These are phyloP conservation scores for Spodoptera littoralis DNA, from an alignment of 2,888 invertebrate species.

Conservation along the genomic window DNA sequence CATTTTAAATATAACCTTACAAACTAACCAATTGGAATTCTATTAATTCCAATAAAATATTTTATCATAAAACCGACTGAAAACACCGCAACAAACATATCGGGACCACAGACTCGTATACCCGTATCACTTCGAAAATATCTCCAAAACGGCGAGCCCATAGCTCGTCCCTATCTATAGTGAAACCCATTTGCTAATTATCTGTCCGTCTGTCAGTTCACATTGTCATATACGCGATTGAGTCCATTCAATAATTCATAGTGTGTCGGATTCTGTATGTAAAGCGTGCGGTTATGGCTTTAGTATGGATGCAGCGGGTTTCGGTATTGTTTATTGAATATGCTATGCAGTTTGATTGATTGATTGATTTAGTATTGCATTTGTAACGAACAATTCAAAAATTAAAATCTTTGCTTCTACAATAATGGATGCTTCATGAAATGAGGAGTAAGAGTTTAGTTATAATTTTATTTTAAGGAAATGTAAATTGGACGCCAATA, in stretches of 20 bases:
- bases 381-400: background rate
- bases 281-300: conserved; percentile 50
- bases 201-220: conserved; percentile 51
- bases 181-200: conserved; percentile 72
- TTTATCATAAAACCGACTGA: background rate
- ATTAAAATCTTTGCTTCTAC: no score
- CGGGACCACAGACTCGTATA: conserved; percentile 3
- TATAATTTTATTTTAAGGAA: no score
- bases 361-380: conserved; percentile 18
- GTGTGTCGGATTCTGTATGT: conserved; percentile 47
- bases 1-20: no score
- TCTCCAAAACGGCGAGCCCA: conserved; percentile 10
- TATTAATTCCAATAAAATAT: no score
- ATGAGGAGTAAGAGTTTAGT: no score
- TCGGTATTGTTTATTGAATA: conserved; percentile 32
- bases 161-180: conserved; percentile 34
- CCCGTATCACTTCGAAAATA: conserved; percentile 23
- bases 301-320: conserved; percentile 19
- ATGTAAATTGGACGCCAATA: no score
- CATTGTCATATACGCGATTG: conserved; percentile 55
- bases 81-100: conserved; percentile 22
- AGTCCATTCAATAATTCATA: conserved; percentile 59
- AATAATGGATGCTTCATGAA: no score
- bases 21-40: no score
- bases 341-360: conserved; percentile 4